Conservation (phyloP, 2,113 vertebrate species). For the Osmerus eperlanus region DNA sequence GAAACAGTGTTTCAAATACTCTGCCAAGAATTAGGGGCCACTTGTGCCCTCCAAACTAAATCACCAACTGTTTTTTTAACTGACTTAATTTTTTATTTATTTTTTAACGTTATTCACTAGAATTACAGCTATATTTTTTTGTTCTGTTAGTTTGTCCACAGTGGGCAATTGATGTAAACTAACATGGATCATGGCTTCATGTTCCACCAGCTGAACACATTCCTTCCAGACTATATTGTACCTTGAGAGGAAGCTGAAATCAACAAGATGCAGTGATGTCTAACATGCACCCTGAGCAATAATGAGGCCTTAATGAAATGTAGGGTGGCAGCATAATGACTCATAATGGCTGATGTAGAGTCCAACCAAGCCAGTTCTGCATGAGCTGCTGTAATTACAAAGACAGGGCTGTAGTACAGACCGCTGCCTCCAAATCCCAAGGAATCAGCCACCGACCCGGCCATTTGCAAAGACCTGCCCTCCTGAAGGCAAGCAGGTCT, state of each 20-base stretch:
- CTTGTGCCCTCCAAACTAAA: too few relatives aligned
- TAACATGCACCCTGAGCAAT: background rate
- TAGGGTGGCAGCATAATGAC: background rate
- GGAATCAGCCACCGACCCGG: background rate
- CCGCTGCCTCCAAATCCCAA: background rate
- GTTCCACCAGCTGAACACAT: too few relatives aligned
- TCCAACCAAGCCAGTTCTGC: background rate
- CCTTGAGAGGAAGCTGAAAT: background rate
- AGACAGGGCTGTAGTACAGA: background rate
- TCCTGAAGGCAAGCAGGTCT: background rate
- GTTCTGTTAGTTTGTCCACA: too few relatives aligned
- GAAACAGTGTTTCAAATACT: too few relatives aligned
- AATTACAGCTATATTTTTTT: too few relatives aligned
- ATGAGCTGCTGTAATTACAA: background rate
- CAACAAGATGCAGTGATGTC: background rate
- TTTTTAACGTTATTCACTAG: too few relatives aligned
- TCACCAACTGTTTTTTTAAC: too few relatives aligned
- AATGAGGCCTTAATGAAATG: conserved; percentile 10
- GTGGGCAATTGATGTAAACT: too few relatives aligned
- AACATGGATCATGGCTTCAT: too few relatives aligned
- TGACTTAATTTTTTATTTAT: too few relatives aligned
- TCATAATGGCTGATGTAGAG: conserved; percentile 1
- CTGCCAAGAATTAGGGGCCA: too few relatives aligned
- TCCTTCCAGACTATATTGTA: background rate
- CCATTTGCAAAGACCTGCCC: background rate